Conservation (phyloP, 2,113 vertebrate species). For the Felis chaus region DNA sequence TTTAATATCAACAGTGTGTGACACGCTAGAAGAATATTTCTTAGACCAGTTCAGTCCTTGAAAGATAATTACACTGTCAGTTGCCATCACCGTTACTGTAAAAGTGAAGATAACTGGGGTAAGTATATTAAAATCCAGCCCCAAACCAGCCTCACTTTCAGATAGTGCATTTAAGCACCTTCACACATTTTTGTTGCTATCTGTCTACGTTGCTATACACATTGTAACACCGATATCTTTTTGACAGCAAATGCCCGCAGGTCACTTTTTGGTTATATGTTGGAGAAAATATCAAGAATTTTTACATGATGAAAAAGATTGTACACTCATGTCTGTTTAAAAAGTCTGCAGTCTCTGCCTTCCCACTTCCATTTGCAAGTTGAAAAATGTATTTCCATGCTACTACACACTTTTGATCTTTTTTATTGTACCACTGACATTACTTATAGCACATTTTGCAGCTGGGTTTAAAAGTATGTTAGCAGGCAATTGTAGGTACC, state of each 20-base stretch:
- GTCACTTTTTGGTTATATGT: constrained; percentile 65
- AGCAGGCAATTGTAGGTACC: neutral
- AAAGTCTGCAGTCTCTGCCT: constrained; percentile 19
- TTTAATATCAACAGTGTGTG: constrained; percentile 61
- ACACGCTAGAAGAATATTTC: constrained; percentile 59
- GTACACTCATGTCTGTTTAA: constrained; percentile 30
- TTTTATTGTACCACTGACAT: neutral
- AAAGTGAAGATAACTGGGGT: constrained; percentile 58
- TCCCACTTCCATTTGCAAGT: constrained; percentile 9
- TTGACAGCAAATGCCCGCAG: constrained; percentile 74
- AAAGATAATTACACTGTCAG: constrained; percentile 80
- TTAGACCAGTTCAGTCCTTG: constrained; percentile 64
- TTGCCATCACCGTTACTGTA: constrained; percentile 69
- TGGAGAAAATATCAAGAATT: constrained; percentile 65
- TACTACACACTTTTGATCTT: neutral
- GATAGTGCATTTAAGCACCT: constrained; percentile 61
- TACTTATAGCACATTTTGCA: neutral
- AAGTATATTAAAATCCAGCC: constrained; percentile 66
- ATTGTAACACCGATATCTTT: neutral
- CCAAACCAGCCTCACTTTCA: constrained; percentile 62
- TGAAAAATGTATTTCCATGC: constrained; percentile 52
- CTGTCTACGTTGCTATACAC: constrained; percentile 41
- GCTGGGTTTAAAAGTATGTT: constrained; percentile 22
- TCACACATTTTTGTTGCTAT: constrained; percentile 62
- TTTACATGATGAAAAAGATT: constrained; percentile 52